Base-by-base conservation (phyloP, 2,797 vertebrate genomes). In the Trachops cirrhosus region DNA sequence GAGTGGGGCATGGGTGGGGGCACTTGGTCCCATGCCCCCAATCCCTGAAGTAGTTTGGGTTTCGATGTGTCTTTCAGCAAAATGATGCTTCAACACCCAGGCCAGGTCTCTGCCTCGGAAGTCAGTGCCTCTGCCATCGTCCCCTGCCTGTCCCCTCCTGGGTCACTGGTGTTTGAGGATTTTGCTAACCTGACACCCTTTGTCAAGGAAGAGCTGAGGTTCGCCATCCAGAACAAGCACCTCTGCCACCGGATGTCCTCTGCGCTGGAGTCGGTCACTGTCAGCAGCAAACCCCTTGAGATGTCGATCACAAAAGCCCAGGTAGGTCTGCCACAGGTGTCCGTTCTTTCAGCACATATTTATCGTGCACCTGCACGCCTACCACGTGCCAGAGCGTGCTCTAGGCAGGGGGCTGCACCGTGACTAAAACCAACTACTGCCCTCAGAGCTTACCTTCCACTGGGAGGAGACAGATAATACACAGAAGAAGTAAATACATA, bases 11-110 rank as follows among this genome's bases (percentile, higher is more conserved):
- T 14, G 10, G 29, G 37, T 1, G 39, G 32, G 46, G 70, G 24
- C 15, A 8, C 44, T 32, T 84, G 67, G 75, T 18, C 46, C 57
- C 29, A 0, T 44, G 34, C 46, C 93, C 89, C 79, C 79, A 71
- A 62, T 54, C 71, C 83, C 46, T 97, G 74, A 97, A 96, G 96
- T 79, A 96, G 75, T 88, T 91, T 90, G 89, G 80, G 85, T 96
- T 91, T 97, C 68, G 5, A 54, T 97, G 77, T 98, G 91, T 94
- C 92, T 98, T 99, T 97, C 98, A 98, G 98, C 98, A 99, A 98
- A 98, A 99, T 99, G 99, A 99, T 99, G 99, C 99, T 99, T 97
- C 99, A 99, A 98, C 99, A 99, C 98, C 95, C 99, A 41, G 99
- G 99, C 95, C 99, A 99, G 92, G 98, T 99, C 95, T 98, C 99